Conservation (phyloP, 2,888 invertebrate species). For the Sarcophaga rosellei region DNA sequence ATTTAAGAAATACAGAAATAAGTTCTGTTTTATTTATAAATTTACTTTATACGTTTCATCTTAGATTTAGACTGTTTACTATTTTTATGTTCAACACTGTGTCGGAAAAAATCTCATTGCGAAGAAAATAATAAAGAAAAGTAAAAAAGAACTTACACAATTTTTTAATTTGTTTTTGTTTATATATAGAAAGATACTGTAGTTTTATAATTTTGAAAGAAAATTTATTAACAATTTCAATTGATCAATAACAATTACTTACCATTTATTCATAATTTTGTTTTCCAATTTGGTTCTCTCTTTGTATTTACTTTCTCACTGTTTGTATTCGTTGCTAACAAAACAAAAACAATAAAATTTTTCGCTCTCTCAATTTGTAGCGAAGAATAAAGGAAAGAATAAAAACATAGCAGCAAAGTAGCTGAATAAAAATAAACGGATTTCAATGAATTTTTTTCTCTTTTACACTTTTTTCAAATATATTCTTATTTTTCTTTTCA, state of each 20-base stretch:
- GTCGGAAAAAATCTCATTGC: neutral
- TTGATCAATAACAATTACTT: conserved; percentile 24
- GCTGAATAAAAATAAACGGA: conserved; percentile 43
- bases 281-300: neutral
- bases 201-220: conserved; percentile 29
- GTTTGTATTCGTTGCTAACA: conserved; percentile 35
- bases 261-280: conserved; percentile 25
- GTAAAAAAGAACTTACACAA: conserved; percentile 12
- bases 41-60: neutral
- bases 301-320: conserved; percentile 10
- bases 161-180: neutral
- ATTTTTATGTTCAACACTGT: neutral
- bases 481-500: conserved; percentile 25
- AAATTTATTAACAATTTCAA: neutral
- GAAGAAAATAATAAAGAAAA: neutral
- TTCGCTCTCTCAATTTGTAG: conserved; percentile 17
- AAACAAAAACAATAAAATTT: conserved; percentile 47
- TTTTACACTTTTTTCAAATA: conserved; percentile 40
- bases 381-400: conserved; percentile 6
- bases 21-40: too few relatives aligned
- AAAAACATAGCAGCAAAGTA: conserved; percentile 24
- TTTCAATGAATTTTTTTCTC: conserved; percentile 33
- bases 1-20: too few relatives aligned
- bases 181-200: conserved; percentile 46
- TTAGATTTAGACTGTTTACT: neutral